Evolutionary conservation across 1,140 invertebrate genomes (phyloP), one percentile per base, ranked within the genome.

Genomic region (Psix sp.): DNA sequence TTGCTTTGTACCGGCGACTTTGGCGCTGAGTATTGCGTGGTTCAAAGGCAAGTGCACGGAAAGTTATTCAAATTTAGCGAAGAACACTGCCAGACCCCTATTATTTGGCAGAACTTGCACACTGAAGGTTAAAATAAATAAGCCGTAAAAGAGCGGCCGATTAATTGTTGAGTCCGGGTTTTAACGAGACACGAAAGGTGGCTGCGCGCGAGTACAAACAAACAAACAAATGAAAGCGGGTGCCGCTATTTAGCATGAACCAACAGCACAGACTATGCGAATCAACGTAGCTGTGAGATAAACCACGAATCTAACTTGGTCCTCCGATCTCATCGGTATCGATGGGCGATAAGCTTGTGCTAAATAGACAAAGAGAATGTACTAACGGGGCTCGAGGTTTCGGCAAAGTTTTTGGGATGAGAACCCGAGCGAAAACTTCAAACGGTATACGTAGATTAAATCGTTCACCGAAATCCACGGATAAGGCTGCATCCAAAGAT

Each of bases 401-500:
- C 16, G 36, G 66, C 18, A 36, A 56, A 54, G 60, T 40, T 42
- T 43, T 59, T 29, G 40, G 59, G 60, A 72, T 59, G 68, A 65
- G 57, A 65, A 79, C 70, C 60, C 39, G 70, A 77, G 74, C 77
- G 75, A 76, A 77, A 77, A 77, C 74, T 79, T 83, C 79, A 82
- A 83, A 82, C 81, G 81, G n/a, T n/a, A 48, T 75, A 76, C 66
- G 46, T 77, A 77, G 80, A 83, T 80, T 80, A 80, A 83, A 76
- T 80, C 76, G 73, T 51, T 66, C 60, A 54, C 56, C 65, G 62
- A 59, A 68, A 68, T 73, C 48, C 40, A 52, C 42, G 54, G 75
- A 76, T 73, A 75, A 78, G 57, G 73, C 45, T 29, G 43, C 62
- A 26, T n/a, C 17, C 17, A 17, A 66, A 67, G 70, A 70, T 60